Evolutionary conservation across 2,113 vertebrate genomes (phyloP).

Genomic region (Mesembrinibis cayennensis): DNA sequence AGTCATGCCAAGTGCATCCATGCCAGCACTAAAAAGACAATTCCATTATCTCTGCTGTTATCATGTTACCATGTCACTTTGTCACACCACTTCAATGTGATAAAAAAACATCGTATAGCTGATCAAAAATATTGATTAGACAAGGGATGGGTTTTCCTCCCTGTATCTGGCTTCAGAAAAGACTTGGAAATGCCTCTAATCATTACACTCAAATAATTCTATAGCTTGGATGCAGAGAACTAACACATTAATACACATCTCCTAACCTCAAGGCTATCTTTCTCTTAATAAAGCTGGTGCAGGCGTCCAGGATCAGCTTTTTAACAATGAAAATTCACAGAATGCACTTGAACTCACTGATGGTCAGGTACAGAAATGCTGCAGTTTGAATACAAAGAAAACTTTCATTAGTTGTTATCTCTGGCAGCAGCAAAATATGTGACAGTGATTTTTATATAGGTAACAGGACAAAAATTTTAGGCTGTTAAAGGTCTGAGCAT

Average conservation of each 20-base stretch:
- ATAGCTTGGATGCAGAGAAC: neutral
- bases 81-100: neutral
- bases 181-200: neutral
- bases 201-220: neutral
- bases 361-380: neutral
- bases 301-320: neutral
- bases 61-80: neutral
- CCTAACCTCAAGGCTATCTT: neutral
- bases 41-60: neutral
- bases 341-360: neutral
- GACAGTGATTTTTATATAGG: neutral
- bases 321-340: neutral
- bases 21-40: neutral
- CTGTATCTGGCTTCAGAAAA: neutral
- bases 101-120: neutral
- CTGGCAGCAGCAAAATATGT: neutral
- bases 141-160: neutral
- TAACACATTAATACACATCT: neutral
- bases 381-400: neutral
- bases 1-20: neutral
- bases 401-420: neutral
- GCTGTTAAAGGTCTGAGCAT: neutral
- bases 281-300: neutral
- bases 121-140: neutral
- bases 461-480: neutral